Evolutionary conservation across 2,113 vertebrate species (phyloP).

Genomic region (Apodemus sylvaticus): DNA sequence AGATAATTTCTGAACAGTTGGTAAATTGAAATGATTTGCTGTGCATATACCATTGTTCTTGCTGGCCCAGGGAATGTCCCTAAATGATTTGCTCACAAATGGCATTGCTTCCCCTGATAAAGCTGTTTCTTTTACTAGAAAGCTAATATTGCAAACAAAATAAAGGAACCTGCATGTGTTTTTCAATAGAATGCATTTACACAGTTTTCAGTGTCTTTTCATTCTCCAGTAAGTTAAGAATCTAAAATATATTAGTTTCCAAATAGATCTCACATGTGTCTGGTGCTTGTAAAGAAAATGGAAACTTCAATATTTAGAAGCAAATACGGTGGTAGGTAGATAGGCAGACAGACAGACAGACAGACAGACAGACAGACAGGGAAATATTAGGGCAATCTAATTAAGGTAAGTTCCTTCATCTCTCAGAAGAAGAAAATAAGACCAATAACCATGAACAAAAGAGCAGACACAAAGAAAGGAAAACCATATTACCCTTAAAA

Average conservation of each 20-base stretch:
- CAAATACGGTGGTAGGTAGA: background rate
- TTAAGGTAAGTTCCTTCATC: background rate
- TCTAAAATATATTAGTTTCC: constrained; percentile 52
- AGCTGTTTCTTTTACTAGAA: constrained; percentile 64
- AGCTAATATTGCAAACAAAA: constrained; percentile 65
- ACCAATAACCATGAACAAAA: background rate
- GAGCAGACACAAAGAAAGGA: background rate
- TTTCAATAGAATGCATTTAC: constrained; percentile 56
- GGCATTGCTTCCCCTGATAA: constrained; percentile 65
- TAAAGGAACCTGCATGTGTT: constrained; percentile 68
- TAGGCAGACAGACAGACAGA: background rate
- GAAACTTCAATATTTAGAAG: constrained; percentile 19
- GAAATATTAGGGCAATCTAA: background rate
- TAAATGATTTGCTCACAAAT: constrained; percentile 74
- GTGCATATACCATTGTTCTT: constrained; percentile 66
- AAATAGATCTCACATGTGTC: constrained; percentile 23
- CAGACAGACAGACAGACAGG: background rate
- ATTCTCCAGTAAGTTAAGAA: background rate
- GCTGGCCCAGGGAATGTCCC: constrained; percentile 69
- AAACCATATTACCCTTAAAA: background rate
- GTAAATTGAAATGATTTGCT: constrained; percentile 81
- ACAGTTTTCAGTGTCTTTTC: constrained; percentile 50
- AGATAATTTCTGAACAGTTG: constrained; percentile 83
- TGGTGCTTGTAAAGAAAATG: background rate
- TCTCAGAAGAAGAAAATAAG: background rate